Conservation (phyloP, 2,113 vertebrate species). For the Ahaetulla prasina region DNA sequence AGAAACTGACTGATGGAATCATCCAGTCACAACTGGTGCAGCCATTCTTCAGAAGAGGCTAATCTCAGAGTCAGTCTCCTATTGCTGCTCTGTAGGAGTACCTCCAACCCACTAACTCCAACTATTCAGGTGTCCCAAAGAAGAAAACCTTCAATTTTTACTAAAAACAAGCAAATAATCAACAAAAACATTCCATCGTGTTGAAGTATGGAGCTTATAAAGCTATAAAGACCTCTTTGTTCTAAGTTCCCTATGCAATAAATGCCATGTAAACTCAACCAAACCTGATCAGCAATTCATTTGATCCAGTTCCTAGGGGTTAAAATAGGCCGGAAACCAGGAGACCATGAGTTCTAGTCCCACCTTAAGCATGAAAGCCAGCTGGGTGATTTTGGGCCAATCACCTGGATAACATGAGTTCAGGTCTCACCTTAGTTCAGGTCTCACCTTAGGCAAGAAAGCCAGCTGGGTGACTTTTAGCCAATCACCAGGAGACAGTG, state of each 20-base stretch:
- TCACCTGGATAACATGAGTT: no score
- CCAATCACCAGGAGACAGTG: background rate
- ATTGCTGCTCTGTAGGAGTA: background rate
- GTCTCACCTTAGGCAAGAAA: background rate
- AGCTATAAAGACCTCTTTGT: background rate
- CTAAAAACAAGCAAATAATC: background rate
- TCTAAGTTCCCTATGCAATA: background rate
- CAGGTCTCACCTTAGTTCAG: background rate
- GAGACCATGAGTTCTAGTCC: background rate
- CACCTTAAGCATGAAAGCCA: no score
- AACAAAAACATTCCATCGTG: background rate
- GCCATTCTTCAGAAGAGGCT: background rate
- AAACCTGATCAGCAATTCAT: background rate
- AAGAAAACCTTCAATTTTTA: background rate
- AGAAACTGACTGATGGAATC: background rate
- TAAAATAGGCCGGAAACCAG: background rate
- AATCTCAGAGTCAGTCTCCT: background rate
- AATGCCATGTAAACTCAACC: constrained; percentile 3
- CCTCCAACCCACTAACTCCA: background rate
- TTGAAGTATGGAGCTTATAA: no score
- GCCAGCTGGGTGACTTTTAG: no score
- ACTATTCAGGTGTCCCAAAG: background rate
- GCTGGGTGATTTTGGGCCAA: no score
- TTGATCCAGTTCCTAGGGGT: background rate
- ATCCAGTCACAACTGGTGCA: background rate